Evolutionary conservation across 2,113 vertebrate species (phyloP), one percentile per base, ranked within the genome.

Genomic region (Xiphias gladius): DNA sequence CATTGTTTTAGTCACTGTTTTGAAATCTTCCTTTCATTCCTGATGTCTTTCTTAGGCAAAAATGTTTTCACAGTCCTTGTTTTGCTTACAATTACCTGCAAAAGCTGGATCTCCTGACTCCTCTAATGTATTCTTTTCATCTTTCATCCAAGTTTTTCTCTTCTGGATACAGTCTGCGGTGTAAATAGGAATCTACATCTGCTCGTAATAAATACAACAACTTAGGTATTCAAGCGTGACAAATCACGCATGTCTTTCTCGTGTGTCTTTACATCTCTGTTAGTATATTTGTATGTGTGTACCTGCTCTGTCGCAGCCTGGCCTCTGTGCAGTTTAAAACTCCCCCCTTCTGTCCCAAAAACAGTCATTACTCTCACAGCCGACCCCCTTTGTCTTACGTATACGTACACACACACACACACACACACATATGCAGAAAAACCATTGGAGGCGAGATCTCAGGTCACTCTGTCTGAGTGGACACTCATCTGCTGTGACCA

Each of bases 381-480:
- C 14, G 2, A 19, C 19, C 43, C 59, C 19, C 37, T 73, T 10
- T 24, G 30, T 58, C n/a, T 58, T 35, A 35, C 66, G 26, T 28
- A 50, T 4, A 71, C 59, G 59, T 30, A 75, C 48, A 58, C 65
- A 55, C 63, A 68, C 20, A 70, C 48, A 72, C 59, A 67, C 46
- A 68, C 20, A 70, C 48, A 62, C 61, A 73, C 41, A 79, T 71
- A 76, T 4, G 16, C 35, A 75, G 20, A 7, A 54, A 35, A 62
- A 66, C 22, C 37, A 32, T 7, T 46, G 22, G 68, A n/a, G 58
- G 55, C 32, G 12, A 50, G 76, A 76, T 75, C 76, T 73, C 2
- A 61, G 84, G 86, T 87, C 84, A 77, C 19, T 65, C 57, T 63
- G 55, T 46, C 76, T 83, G 75, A 76, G 43, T n/a, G 82, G 66